phyloP scores from a whole-genome alignment of 64 coral and sea anemone genomes.

The Astreopora myriophthalma region DNA sequence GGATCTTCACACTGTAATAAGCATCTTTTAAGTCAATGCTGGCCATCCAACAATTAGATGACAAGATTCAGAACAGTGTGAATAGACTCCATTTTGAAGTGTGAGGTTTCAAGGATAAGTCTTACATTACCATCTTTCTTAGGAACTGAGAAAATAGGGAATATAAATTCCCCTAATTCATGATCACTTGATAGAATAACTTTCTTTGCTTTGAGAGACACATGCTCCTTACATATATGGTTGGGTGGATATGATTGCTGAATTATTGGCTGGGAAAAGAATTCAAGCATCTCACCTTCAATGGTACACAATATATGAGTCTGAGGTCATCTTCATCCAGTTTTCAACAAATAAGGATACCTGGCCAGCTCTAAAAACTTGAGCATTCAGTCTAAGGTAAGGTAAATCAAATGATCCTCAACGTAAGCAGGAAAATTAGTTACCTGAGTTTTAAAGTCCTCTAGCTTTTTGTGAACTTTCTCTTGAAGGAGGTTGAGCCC shows the following conservation, averaged over 20 bases:
- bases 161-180: slow-evolving; percentile 32
- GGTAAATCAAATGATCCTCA: too few relatives aligned
- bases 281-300: not conserved
- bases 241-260: not conserved
- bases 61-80: not conserved
- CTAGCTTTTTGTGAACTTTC: too few relatives aligned
- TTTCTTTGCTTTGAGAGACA: not conserved
- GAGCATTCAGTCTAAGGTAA: too few relatives aligned
- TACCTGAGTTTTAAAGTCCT: too few relatives aligned
- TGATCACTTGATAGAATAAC: slow-evolving; percentile 19
- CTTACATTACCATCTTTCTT: slow-evolving; percentile 40
- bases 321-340: too few relatives aligned
- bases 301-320: too few relatives aligned
- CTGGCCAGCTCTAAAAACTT: too few relatives aligned
- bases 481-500: too few relatives aligned
- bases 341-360: too few relatives aligned
- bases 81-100: slow-evolving; percentile 42
- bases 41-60: slow-evolving; percentile 29
- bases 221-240: slow-evolving; percentile 5
- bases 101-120: not conserved
- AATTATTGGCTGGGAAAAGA: not conserved
- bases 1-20: not conserved
- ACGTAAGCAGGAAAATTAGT: too few relatives aligned
- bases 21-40: slow-evolving; percentile 26
- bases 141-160: slow-evolving; percentile 20